A percentile compares a stretch with the other conserved stretches of the same genome.
Conservation (phyloP, 2,113 vertebrate species). For the Lamprotornis superbus region DNA sequence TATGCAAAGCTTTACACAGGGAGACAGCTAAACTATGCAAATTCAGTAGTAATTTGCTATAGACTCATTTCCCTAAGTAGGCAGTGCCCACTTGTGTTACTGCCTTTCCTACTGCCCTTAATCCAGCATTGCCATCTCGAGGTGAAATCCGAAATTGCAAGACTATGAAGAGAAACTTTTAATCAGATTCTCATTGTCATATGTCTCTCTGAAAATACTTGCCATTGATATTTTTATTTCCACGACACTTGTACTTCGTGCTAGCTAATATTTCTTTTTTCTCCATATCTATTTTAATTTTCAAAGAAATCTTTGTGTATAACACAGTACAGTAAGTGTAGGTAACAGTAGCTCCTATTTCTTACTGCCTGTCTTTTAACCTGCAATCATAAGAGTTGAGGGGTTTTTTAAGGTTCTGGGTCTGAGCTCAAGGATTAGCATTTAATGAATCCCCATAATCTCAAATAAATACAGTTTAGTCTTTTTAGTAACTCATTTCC, state of each 20-base stretch:
- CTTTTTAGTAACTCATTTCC: neutral
- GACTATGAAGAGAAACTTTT: neutral
- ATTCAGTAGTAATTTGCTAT: neutral
- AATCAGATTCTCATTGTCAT: neutral
- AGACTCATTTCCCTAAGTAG: neutral
- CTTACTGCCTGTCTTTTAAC: neutral
- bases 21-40: neutral
- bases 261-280: neutral
- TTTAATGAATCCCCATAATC: neutral
- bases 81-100: fast-evolving
- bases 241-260: neutral
- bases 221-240: neutral
- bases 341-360: neutral
- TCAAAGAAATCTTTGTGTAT: neutral
- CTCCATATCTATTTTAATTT: neutral
- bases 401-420: neutral
- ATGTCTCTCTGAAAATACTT: neutral
- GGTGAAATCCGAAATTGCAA: neutral
- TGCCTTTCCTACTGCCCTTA: neutral
- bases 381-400: neutral
- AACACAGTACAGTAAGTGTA: neutral
- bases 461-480: neutral
- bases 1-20: neutral
- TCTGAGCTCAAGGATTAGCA: neutral
- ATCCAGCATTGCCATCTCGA: conserved; percentile 24